These are phyloP conservation scores for Mastacembelus armatus DNA, from an alignment of 2,797 vertebrate species.

Conservation along the genomic window DNA sequence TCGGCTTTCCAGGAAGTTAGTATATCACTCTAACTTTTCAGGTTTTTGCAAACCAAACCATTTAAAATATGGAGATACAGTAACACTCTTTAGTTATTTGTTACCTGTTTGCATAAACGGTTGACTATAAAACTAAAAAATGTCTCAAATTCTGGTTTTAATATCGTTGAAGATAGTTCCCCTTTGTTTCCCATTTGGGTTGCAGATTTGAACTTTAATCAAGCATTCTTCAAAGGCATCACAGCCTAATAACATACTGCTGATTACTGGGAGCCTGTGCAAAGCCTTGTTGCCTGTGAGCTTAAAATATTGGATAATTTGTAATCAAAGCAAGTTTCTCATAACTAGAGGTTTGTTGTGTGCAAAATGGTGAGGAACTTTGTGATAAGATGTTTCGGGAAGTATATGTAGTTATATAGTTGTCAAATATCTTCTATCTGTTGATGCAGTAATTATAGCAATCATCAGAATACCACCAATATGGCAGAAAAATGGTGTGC, in stretches of 20 bases:
- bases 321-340: slow-evolving; percentile 31
- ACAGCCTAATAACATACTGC: slow-evolving; percentile 10
- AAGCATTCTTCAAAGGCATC: slow-evolving; percentile 26
- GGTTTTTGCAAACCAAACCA: background rate
- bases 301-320: slow-evolving; percentile 29
- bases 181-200: slow-evolving; percentile 29
- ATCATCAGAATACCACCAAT: background rate
- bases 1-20: background rate
- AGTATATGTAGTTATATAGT: background rate
- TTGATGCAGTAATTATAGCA: background rate
- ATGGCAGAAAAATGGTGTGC: background rate
- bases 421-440: slow-evolving; percentile 5
- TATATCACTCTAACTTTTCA: background rate
- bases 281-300: slow-evolving; percentile 20
- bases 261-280: slow-evolving; percentile 29
- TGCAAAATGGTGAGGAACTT: background rate
- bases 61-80: slow-evolving; percentile 3
- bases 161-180: background rate
- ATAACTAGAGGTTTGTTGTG: slow-evolving; percentile 12
- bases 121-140: slow-evolving; percentile 13
- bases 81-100: background rate
- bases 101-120: slow-evolving; percentile 5
- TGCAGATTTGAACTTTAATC: slow-evolving; percentile 19
- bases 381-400: background rate
- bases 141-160: slow-evolving; percentile 3